Evolutionary conservation across 2,797 vertebrate genomes (phyloP), one percentile per base, ranked within the genome.

Genomic region (Macrochelys suwanniensis): DNA sequence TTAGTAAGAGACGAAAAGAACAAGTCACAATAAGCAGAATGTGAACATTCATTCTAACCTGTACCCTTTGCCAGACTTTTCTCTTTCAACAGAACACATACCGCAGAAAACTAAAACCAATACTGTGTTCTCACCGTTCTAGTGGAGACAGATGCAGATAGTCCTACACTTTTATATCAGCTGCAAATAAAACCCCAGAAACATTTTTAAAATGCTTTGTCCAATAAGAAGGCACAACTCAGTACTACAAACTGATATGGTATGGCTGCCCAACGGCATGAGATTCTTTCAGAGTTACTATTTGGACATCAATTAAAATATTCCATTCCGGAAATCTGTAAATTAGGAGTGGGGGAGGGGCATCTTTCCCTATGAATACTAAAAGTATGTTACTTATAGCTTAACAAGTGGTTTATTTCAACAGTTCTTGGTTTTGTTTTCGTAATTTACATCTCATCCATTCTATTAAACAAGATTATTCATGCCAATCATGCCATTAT

Each of bases 61-160:
- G 96, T 96, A 95, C 45, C 95, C 96, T 10, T 91, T 97, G 25
- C 82, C 96, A 56, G 95, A 3, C 0, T 45, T 23, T 7, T 97
- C 96, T 84, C 96, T 96, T 0, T 95, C 95, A 84, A 82, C 51
- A 51, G 96, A 92, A 53, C 95, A 97, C 96, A 96, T 94, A 53
- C 85, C 5, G 23, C 37, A 76, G 90, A 84, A 54, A 54, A 50
- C 71, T 17, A 89, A 59, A 83, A 28, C 53, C 12, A 65, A 4
- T 71, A 84, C 11, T 33, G 57, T 13, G 89, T 85, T 95, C 92
- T 83, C 88, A 77, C 68, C 5, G 92, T 95, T 91, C 92, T 65
- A n/a, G 49, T 3, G 78, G 11, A 93, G 84, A 92, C 81, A 92
- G 49, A 82, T 3, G 86, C 56, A 76, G 93, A 90, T 84, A 92